Evolutionary conservation across 2,797 vertebrate genomes (phyloP).

Genomic region (Propithecus deckenii): DNA sequence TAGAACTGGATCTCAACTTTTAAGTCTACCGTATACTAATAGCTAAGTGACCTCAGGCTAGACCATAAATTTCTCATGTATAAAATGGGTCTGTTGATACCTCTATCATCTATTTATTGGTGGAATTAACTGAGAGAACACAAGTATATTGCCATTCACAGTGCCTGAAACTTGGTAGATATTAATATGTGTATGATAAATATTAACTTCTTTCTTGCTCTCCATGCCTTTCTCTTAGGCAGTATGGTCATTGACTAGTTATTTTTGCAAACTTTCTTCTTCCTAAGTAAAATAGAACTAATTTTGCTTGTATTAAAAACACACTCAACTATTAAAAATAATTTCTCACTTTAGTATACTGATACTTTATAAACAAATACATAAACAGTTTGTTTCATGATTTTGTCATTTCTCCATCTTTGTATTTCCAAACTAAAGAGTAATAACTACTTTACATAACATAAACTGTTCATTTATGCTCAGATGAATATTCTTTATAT

Average conservation of each 20-base stretch:
- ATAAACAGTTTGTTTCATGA: not conserved
- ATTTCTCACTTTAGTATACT: not conserved
- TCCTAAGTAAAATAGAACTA: not conserved
- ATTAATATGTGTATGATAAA: not conserved
- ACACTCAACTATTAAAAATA: not conserved
- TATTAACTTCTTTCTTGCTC: not conserved
- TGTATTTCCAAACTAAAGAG: not conserved
- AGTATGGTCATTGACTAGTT: not conserved
- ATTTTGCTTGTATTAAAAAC: not conserved
- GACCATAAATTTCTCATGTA: not conserved
- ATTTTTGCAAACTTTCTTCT: not conserved
- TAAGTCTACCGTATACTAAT: not conserved
- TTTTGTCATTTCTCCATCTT: not conserved
- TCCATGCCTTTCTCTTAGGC: not conserved
- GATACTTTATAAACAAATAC: not conserved
- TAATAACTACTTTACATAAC: not conserved
- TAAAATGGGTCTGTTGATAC: not conserved
- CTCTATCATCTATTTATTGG: not conserved
- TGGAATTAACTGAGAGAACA: constrained; percentile 20
- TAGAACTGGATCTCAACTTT: not conserved
- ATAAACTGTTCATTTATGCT: not conserved
- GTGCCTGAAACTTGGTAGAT: not conserved
- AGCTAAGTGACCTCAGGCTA: not conserved
- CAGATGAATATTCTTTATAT: not conserved
- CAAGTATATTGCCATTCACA: not conserved